Percentiles rank a stretch among this genome's conserved stretches.
Evolutionary conservation across 2,888 invertebrate species (phyloP).

Genomic region (Eupithecia pulchellata): DNA sequence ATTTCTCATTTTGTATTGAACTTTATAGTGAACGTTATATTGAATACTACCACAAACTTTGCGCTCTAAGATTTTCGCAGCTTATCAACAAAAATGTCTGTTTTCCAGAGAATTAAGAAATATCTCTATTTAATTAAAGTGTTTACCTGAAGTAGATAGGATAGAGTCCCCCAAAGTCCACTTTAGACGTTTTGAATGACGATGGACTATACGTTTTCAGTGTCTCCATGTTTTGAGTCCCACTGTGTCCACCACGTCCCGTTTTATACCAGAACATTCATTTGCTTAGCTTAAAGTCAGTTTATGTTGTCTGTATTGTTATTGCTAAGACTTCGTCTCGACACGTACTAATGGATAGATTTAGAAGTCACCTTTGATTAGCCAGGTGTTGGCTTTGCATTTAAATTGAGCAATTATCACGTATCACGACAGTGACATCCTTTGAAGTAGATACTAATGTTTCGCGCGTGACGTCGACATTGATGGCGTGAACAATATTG

Average conservation of each 20-base stretch:
- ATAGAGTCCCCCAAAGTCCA: background rate
- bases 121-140: background rate
- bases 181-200: background rate
- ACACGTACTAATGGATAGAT: slow-evolving; percentile 27
- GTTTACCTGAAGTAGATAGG: background rate
- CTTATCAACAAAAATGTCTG: background rate
- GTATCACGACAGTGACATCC: background rate
- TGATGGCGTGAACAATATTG: slow-evolving; percentile 6
- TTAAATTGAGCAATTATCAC: slow-evolving; percentile 31
- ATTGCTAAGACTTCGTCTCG: background rate
- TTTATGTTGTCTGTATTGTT: background rate
- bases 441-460: slow-evolving; percentile 7
- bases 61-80: background rate
- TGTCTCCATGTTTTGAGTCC: background rate
- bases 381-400: slow-evolving; percentile 31
- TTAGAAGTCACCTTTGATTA: slow-evolving; percentile 33
- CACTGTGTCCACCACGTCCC: too few relatives aligned
- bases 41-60: background rate
- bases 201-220: too few relatives aligned
- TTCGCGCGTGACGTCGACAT: slow-evolving; percentile 3
- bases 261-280: background rate
- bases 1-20: slow-evolving; percentile 4
- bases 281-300: background rate
- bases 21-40: too few relatives aligned
- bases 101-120: background rate